Percentiles rank a stretch among this genome's conserved stretches.
Evolutionary conservation across 2,113 vertebrate genomes (phyloP).

Genomic region (Crotalus viridis): DNA sequence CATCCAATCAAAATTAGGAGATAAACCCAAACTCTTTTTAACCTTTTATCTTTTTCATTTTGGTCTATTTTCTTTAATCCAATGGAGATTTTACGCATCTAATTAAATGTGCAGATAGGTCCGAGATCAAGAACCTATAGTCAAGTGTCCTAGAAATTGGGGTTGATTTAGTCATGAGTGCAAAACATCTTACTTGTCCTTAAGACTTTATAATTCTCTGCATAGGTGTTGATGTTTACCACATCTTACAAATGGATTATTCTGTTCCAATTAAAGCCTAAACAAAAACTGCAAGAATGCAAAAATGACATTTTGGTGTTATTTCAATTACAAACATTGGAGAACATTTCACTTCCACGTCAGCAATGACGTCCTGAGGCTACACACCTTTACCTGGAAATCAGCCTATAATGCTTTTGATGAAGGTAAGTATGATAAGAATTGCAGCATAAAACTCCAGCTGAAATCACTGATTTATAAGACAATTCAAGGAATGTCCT

Average conservation of each 20-base stretch:
- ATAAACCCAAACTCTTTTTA: conserved; percentile 17
- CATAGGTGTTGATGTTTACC: background rate
- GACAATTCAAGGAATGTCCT: conserved; percentile 40
- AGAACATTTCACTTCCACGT: background rate
- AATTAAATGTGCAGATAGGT: conserved; percentile 13
- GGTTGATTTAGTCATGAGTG: background rate
- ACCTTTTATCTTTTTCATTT: background rate
- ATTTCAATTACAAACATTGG: background rate
- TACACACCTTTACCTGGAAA: background rate
- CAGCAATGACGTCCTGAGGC: background rate
- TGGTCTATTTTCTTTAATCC: background rate
- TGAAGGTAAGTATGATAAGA: background rate
- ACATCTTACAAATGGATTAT: background rate
- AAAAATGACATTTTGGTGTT: conserved; percentile 31
- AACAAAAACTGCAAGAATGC: background rate
- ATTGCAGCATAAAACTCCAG: background rate
- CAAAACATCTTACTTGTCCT: background rate
- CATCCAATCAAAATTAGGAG: background rate
- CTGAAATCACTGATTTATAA: conserved; percentile 41
- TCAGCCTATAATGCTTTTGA: background rate
- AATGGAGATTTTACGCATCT: background rate
- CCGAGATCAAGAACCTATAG: conserved; percentile 13
- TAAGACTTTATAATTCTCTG: background rate
- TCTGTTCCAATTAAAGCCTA: conserved; percentile 16
- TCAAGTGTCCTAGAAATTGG: background rate